Conservation (phyloP, 2,888 invertebrate genomes). For the Apamea crenata region DNA sequence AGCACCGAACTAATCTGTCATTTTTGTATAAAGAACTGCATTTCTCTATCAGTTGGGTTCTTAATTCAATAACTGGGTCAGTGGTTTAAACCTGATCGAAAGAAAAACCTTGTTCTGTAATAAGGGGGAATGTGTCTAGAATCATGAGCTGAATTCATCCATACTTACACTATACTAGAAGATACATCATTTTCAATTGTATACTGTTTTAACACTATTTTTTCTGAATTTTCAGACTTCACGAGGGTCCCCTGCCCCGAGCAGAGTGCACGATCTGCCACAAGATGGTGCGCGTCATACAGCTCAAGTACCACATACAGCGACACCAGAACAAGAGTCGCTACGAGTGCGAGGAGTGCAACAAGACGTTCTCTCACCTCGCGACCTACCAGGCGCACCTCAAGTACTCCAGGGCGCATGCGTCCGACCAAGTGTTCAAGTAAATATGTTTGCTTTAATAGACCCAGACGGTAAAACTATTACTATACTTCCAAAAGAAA, state of each 20-base stretch:
- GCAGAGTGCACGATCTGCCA: conserved; percentile 84
- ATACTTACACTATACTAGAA: too few relatives aligned
- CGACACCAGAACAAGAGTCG: conserved; percentile 80
- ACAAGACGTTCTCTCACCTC: conserved; percentile 84
- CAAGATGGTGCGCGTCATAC: conserved; percentile 84
- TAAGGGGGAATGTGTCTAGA: too few relatives aligned
- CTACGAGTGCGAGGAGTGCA: conserved; percentile 82
- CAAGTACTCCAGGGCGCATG: conserved; percentile 85
- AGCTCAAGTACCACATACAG: conserved; percentile 85
- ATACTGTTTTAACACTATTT: not conserved
- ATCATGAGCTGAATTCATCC: too few relatives aligned
- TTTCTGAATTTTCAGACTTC: conserved; percentile 73
- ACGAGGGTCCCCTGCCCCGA: conserved; percentile 84
- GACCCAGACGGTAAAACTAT: too few relatives aligned
- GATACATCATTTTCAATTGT: too few relatives aligned
- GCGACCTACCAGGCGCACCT: conserved; percentile 86
- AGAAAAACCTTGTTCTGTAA: too few relatives aligned
- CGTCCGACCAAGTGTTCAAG: conserved; percentile 84
- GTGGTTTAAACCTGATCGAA: too few relatives aligned
- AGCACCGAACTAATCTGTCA: too few relatives aligned
- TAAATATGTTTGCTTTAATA: conserved; percentile 45
- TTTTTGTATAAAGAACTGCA: too few relatives aligned
- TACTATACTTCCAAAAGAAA: too few relatives aligned
- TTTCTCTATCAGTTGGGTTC: too few relatives aligned
- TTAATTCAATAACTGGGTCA: too few relatives aligned